Evolutionary conservation across 1,140 invertebrate genomes (phyloP), one percentile per base, ranked within the genome.

Genomic region (Lepidurus arcticus): DNA sequence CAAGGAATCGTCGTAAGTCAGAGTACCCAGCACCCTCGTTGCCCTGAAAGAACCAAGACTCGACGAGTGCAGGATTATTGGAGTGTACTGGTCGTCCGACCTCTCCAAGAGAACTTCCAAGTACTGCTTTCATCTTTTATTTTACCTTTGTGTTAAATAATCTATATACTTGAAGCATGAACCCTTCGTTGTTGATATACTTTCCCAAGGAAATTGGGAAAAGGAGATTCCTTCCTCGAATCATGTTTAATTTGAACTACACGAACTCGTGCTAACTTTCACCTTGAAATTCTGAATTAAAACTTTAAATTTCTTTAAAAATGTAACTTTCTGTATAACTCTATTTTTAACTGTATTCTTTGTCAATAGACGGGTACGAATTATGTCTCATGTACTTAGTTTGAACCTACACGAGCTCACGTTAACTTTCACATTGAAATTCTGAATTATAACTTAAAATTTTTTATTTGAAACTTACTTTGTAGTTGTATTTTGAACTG

Each of bases 21-120:
- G 79, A 87, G 81, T 24, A 80, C 81, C 42, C 76, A 79, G 47
- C 77, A 80, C 45, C 79, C 80, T 0, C 44, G 78, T 7, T 42
- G 81, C 16, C 82, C 82, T 24, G 78, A 79, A 74, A 80, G 80
- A 53, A 81, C 80, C n/a, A 81, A 80, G 83, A 76, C 82, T 44
- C 80, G 82, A 75, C 79, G 93, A 81, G 93, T 95, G 4, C 88
- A 88, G 7, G 90, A 93, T 42, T 96, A 94, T 80, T 94, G 92
- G 92, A 94, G 93, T 73, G 90, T 91, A 79, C 93, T 95, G 90
- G 92, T 94, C 0, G 92, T 95, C 78, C 91, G 89, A 85, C 92
- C 92, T 3, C 85, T 88, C 44, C 85, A 86, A 44, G 87, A 89
- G 44, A 85, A 88, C 75, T 84, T 90, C 80, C 86, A 92, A 84